phyloP scores from a whole-genome alignment of 2,797 vertebrate genomes.

The Acridotheres tristis region DNA sequence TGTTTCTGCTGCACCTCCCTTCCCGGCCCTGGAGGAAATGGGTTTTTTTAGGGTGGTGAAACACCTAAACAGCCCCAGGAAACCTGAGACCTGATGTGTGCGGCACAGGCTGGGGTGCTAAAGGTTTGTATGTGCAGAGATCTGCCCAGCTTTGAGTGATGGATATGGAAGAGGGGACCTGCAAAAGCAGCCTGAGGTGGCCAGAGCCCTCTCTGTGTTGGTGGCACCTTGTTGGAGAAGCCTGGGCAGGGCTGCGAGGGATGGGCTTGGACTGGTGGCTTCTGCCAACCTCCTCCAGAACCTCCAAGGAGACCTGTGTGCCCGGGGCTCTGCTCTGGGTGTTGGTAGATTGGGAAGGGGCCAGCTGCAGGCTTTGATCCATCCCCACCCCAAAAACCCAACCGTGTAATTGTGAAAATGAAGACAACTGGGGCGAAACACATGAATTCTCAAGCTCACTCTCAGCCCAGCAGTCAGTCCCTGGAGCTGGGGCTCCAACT shows the following conservation, averaged over 20 bases:
- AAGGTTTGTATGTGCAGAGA: not conserved
- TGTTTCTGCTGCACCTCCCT: not conserved
- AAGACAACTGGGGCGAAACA: not conserved
- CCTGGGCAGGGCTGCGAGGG: not conserved
- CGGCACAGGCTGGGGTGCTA: not conserved
- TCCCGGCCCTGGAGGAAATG: fast-evolving
- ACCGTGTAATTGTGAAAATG: not conserved
- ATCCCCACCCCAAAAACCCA: not conserved
- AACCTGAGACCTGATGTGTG: not conserved
- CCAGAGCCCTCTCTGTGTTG: not conserved
- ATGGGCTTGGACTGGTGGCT: not conserved
- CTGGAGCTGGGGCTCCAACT: not conserved
- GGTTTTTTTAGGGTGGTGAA: not conserved
- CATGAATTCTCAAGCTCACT: not conserved
- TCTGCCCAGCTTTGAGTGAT: not conserved
- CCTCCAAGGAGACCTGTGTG: not conserved
- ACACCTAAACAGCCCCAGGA: not conserved
- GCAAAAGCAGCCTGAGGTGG: not conserved
- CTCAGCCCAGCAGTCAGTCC: not conserved
- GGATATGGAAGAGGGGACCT: not conserved
- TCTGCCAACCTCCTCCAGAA: not conserved
- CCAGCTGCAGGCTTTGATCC: not conserved
- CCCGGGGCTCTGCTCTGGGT: fast-evolving
- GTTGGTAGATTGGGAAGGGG: not conserved
- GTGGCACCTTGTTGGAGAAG: not conserved